Conservation (phyloP, 2,888 invertebrate genomes). For the Ethmia dodecea region DNA sequence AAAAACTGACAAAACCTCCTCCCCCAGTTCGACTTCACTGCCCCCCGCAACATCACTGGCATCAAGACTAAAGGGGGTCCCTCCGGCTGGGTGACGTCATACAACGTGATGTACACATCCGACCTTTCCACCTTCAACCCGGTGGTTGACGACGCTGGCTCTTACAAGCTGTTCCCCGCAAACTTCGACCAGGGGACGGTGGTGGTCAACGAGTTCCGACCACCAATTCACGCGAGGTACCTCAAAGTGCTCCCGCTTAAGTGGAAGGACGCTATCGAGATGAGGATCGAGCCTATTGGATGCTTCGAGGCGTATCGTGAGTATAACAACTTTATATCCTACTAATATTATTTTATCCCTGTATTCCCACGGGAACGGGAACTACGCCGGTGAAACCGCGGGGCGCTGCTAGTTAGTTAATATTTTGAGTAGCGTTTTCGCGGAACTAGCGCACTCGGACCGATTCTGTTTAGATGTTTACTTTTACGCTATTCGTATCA, state of each 20-base stretch:
- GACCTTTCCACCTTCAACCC: conserved; percentile 85
- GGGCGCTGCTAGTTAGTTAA: too few relatives aligned
- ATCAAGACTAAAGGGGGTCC: conserved; percentile 84
- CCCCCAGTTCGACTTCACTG: conserved; percentile 85
- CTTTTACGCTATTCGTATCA: too few relatives aligned
- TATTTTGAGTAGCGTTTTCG: neutral
- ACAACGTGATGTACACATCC: conserved; percentile 84
- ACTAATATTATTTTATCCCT: conserved; percentile 1
- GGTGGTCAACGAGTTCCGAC: conserved; percentile 81
- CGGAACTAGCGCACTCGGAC: too few relatives aligned
- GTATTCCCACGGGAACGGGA: too few relatives aligned
- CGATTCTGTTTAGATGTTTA: too few relatives aligned
- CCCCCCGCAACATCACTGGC: conserved; percentile 86
- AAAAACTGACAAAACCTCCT: neutral
- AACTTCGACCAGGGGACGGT: conserved; percentile 82
- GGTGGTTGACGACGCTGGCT: conserved; percentile 73
- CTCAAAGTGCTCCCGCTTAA: conserved; percentile 83
- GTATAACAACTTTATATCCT: conserved; percentile 27
- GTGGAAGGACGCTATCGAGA: conserved; percentile 85
- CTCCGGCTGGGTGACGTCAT: conserved; percentile 86
- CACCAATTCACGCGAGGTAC: conserved; percentile 84
- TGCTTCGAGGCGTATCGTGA: conserved; percentile 84
- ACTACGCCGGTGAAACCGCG: too few relatives aligned
- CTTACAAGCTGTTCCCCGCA: conserved; percentile 80
- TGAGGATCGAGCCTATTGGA: conserved; percentile 87